Conservation (phyloP, 2,113 vertebrate genomes). For the Psophia crepitans region DNA sequence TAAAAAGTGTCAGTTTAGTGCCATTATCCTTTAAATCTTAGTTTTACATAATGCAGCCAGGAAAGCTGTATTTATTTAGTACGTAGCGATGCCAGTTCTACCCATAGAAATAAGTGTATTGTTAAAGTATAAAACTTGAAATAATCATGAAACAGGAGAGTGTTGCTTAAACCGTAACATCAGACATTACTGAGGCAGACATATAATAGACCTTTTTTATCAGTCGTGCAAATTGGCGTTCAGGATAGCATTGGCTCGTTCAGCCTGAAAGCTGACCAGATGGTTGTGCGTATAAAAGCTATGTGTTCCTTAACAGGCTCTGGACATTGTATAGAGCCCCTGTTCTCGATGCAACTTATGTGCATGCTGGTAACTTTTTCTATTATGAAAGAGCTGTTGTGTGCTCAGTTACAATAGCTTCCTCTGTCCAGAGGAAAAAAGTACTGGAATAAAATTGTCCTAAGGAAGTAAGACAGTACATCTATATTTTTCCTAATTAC, state of each 20-base stretch:
- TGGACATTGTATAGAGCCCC: constrained; percentile 32
- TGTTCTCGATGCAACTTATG: constrained; percentile 39
- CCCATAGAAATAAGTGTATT: not conserved
- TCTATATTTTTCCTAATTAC: constrained; percentile 40
- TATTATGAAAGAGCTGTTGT: constrained; percentile 59
- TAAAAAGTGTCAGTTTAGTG: constrained; percentile 8
- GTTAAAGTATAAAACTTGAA: constrained; percentile 3
- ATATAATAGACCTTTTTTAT: not conserved
- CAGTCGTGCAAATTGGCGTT: not conserved
- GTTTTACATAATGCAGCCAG: not conserved
- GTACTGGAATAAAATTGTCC: constrained; percentile 36
- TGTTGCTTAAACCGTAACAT: not conserved
- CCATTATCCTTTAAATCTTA: constrained; percentile 16
- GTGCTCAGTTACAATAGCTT: constrained; percentile 46
- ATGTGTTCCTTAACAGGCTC: constrained; percentile 41
- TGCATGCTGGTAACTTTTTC: constrained; percentile 39
- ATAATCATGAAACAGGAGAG: not conserved
- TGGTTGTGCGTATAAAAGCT: constrained; percentile 40
- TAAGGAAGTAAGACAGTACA: constrained; percentile 21
- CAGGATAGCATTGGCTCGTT: constrained; percentile 12
- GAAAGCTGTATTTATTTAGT: not conserved
- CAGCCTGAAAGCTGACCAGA: constrained; percentile 60
- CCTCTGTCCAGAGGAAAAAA: constrained; percentile 54
- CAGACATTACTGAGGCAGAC: not conserved
- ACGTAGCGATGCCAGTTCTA: not conserved